Evolutionary conservation across 2,113 vertebrate species (phyloP), one percentile per base, ranked within the genome.

Genomic region (Cyrtonyx montezumae): DNA sequence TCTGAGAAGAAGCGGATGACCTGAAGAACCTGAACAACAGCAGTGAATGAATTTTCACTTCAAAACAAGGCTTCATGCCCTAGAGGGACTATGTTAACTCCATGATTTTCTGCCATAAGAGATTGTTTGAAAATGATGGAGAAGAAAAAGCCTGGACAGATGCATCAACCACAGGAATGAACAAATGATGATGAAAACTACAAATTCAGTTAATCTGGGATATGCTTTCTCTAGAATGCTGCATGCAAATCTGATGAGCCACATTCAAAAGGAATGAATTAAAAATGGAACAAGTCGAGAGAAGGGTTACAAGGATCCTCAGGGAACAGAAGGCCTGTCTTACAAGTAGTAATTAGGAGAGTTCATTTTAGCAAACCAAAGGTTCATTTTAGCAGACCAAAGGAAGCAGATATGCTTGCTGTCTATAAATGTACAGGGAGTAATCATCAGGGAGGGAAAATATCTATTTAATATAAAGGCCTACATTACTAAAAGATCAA

Each of bases 321-420:
- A 25, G 93, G 91, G 92, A 95, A 74, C 26, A 84, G 83, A 49
- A 80, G 56, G 76, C 37, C 90, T 81, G 77, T 88, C 85, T 91
- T 91, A 91, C 79, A 93, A 91, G 46, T 55, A 23, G 40, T 86
- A 88, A 96, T 95, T 93, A 95, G 90, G 34, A 94, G 73, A 86
- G 90, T 86, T 84, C 90, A 68, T 80, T 94, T 96, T 88, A 96
- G 90, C 51, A 90, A 93, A 96, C 85, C 79, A 95, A 83, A 96
- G 85, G 85, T 84, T 96, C 76, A 4, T 83, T 95, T 96, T 93
- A 90, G 65, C 25, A 90, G 73, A 95, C 88, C 82, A 86, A 90
- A 91, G 51, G 88, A 43, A 91, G 65, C 21, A 96, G 66, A 75
- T 32, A 79, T 28, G 62, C 40, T 78, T 88, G 36, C 83, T 88